A percentile compares a stretch with the other conserved stretches of the same genome.
phyloP scores from a whole-genome alignment of 1,140 invertebrate species.

The Rhagoletis zephyria region DNA sequence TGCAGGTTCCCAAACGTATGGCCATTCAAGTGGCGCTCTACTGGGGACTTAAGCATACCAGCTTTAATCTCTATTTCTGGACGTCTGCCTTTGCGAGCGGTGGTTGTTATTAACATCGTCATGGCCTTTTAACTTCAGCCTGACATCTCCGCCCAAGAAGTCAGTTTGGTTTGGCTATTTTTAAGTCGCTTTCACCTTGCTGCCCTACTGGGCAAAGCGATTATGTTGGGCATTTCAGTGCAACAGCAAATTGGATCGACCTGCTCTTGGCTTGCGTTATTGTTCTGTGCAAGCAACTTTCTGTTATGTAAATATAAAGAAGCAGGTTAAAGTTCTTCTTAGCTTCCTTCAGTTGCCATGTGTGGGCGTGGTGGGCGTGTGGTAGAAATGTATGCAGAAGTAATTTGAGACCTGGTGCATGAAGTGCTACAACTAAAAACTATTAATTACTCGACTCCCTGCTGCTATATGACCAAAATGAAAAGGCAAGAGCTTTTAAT shows the following conservation, averaged over 20 bases:
- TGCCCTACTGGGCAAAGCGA: background rate
- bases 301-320: background rate
- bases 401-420: background rate
- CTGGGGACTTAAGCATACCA: too few relatives aligned
- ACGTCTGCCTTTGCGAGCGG: background rate
- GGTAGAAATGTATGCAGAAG: background rate
- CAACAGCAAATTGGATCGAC: background rate
- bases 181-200: background rate
- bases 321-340: slow-evolving; percentile 22
- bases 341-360: background rate
- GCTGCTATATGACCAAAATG: background rate
- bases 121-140: background rate
- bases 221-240: background rate
- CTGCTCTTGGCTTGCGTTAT: background rate
- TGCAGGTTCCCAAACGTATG: too few relatives aligned
- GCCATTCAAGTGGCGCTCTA: too few relatives aligned
- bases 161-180: background rate
- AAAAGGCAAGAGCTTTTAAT: background rate
- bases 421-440: background rate
- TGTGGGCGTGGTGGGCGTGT: background rate
- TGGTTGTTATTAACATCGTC: background rate
- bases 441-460: background rate
- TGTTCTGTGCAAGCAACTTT: background rate
- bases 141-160: background rate
- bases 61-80: too few relatives aligned